phyloP scores from a whole-genome alignment of 1,140 invertebrate genomes.

The Fopius arisanus region DNA sequence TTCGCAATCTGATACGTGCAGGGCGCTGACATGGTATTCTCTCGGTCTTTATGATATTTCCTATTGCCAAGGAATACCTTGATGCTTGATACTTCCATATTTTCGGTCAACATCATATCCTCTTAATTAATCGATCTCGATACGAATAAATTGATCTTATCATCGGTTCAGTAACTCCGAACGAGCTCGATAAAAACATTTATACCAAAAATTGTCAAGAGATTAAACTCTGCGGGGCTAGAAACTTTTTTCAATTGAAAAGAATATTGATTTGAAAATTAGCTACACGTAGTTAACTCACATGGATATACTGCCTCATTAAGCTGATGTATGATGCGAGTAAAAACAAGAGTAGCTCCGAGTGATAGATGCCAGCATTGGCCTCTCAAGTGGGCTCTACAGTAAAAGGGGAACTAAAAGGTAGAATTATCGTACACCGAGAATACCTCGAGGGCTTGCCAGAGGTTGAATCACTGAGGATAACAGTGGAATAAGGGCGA shows the following conservation, averaged over 20 bases:
- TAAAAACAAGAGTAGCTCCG: neutral
- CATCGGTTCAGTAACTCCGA: too few species aligned
- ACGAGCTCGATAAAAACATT: too few species aligned
- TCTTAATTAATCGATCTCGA: too few species aligned
- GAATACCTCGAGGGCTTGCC: slow-evolving; percentile 19
- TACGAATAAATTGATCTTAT: too few species aligned
- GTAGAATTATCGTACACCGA: neutral
- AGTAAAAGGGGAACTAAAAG: neutral
- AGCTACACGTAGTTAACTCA: neutral
- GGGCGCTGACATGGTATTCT: neutral
- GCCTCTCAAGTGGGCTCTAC: neutral
- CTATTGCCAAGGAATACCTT: neutral
- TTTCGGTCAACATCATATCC: too few species aligned
- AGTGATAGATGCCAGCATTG: neutral
- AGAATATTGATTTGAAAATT: neutral
- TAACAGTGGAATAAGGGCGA: slow-evolving; percentile 9
- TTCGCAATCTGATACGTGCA: slow-evolving; percentile 56
- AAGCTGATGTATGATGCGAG: neutral
- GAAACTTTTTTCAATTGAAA: too few species aligned
- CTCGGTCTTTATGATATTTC: neutral
- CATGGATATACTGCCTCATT: neutral
- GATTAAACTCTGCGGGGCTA: too few species aligned
- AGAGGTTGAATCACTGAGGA: neutral
- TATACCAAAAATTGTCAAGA: too few species aligned
- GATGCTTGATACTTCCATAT: too few species aligned